These are phyloP conservation scores for Amyelois transitella DNA, from an alignment of 1,140 invertebrate species.

Conservation along the genomic window DNA sequence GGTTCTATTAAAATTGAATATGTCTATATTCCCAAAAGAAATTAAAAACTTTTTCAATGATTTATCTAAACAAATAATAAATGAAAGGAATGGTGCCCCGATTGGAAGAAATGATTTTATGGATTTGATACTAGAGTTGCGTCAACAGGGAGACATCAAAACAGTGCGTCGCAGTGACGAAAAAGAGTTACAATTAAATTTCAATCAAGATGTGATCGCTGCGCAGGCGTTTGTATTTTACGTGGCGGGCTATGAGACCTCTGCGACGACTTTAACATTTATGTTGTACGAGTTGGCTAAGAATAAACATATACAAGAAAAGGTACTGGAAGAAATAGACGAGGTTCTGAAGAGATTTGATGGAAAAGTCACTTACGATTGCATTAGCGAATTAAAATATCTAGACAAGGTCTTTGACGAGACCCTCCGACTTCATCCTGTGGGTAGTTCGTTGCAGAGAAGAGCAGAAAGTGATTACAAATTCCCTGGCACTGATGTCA, in stretches of 20 bases:
- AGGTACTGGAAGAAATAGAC: conserved; percentile 37
- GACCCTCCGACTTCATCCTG: conserved; percentile 76
- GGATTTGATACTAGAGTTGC: conserved; percentile 10
- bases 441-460: conserved; percentile 56
- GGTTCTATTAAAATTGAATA: conserved; percentile 11
- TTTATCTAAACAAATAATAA: conserved; percentile 10
- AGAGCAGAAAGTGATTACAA: conserved; percentile 54
- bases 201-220: conserved; percentile 37
- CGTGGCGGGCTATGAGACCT: conserved; percentile 42
- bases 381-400: conserved; percentile 56
- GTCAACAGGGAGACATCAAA: conserved; percentile 26
- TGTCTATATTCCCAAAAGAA: conserved; percentile 8
- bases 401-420: conserved; percentile 36
- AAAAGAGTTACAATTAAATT: not conserved
- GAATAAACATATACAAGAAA: conserved; percentile 46
- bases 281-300: conserved; percentile 46
- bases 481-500: conserved; percentile 62
- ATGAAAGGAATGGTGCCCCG: conserved; percentile 15
- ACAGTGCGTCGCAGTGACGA: conserved; percentile 22
- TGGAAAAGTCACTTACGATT: conserved; percentile 47
- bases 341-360: conserved; percentile 41
- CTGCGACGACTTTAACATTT: conserved; percentile 22
- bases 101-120: conserved; percentile 20
- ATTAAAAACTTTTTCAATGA: conserved; percentile 13
- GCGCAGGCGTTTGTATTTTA: conserved; percentile 52